Evolutionary conservation across 2,113 vertebrate species (phyloP).

Genomic region (Microcebus murinus): DNA sequence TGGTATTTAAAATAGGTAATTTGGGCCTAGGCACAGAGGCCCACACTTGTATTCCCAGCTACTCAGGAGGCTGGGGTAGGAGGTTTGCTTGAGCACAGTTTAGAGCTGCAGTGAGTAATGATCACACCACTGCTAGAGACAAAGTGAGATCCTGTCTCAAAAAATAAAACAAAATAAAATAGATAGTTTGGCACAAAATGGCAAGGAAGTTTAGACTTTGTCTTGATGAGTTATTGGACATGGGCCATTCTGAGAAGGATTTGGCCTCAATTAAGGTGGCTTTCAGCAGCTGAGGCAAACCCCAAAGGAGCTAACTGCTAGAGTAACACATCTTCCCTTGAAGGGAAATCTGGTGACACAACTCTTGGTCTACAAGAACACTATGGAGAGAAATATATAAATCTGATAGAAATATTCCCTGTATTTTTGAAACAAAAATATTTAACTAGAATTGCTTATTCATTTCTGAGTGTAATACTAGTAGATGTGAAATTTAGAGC

Average conservation of each 20-base stretch:
- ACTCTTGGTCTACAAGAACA: neutral
- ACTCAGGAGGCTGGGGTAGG: too few species aligned
- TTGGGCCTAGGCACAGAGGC: neutral
- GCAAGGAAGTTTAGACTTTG: neutral
- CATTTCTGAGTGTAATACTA: neutral
- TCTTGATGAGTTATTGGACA: neutral
- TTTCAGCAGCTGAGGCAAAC: neutral
- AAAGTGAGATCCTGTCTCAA: too few species aligned
- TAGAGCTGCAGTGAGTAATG: too few species aligned
- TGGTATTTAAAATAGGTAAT: neutral
- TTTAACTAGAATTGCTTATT: neutral
- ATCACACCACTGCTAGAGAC: too few species aligned
- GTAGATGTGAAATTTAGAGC: neutral
- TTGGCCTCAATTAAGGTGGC: fast-evolving
- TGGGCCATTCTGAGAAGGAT: neutral
- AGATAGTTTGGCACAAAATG: neutral
- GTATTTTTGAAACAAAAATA: neutral
- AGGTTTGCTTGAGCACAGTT: too few species aligned
- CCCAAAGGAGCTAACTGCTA: neutral
- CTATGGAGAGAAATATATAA: neutral
- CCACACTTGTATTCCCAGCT: too few species aligned
- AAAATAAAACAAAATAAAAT: neutral
- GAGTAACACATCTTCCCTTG: neutral
- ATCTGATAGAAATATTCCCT: neutral
- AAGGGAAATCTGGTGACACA: neutral